These are phyloP conservation scores for Dipodomys stephensi DNA, from an alignment of 2,113 vertebrate genomes.

Conservation along the genomic window DNA sequence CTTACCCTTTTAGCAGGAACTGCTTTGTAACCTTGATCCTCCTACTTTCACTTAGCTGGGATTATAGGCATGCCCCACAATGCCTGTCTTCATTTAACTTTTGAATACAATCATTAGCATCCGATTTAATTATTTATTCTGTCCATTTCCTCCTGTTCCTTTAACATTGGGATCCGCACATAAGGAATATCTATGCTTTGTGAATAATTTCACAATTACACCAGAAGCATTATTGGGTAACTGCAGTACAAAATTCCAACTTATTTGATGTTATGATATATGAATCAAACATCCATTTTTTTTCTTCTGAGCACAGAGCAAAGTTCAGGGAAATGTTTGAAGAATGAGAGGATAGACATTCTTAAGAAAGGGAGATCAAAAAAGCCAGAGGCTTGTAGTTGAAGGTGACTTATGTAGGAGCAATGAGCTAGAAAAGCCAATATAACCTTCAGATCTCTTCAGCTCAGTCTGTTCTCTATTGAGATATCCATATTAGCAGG, in stretches of 20 bases:
- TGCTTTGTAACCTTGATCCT: no score
- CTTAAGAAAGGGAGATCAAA: background rate
- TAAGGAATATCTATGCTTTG: background rate
- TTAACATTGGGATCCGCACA: background rate
- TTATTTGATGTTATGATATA: background rate
- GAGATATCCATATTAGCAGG: no score
- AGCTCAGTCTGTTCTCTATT: accelerated
- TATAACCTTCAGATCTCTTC: background rate
- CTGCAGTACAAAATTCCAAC: background rate
- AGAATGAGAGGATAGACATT: background rate
- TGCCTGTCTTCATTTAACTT: background rate
- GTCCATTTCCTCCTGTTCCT: background rate
- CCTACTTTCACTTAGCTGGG: no score
- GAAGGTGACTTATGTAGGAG: background rate
- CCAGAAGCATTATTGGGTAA: background rate
- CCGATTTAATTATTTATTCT: background rate
- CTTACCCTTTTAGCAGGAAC: no score
- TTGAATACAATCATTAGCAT: background rate
- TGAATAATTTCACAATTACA: background rate
- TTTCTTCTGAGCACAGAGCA: background rate
- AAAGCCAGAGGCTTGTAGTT: background rate
- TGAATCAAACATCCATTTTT: background rate
- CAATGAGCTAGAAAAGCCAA: background rate
- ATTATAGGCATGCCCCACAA: no score
- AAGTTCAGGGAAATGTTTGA: background rate